Conservation (phyloP, 2,888 invertebrate genomes). For the Papilio protenor region DNA sequence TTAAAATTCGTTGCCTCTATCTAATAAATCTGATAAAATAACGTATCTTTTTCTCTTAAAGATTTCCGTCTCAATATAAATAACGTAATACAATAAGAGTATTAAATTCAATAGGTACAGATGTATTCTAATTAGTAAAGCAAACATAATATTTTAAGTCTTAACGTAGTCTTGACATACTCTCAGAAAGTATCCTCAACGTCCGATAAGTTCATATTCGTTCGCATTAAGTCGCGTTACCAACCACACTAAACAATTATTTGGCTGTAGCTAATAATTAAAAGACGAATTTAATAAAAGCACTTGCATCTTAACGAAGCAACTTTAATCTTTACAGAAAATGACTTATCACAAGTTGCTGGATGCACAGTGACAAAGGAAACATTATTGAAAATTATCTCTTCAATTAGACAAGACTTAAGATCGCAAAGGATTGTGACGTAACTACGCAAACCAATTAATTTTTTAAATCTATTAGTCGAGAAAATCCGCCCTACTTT, state of each 20-base stretch:
- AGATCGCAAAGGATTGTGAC: slow-evolving; percentile 1
- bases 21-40: not conserved
- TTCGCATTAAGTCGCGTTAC: too few relatives aligned
- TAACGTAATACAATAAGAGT: too few relatives aligned
- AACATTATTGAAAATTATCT: slow-evolving; percentile 3
- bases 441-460: slow-evolving; percentile 11
- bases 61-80: too few relatives aligned
- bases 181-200: too few relatives aligned
- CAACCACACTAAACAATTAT: too few relatives aligned
- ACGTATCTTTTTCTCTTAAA: not conserved
- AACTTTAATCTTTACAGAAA: not conserved
- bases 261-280: not conserved
- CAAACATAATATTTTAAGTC: too few relatives aligned
- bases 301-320: not conserved
- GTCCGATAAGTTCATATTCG: too few relatives aligned
- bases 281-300: not conserved
- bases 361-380: not conserved
- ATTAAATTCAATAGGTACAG: too few relatives aligned
- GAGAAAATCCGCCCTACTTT: slow-evolving; percentile 11
- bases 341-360: not conserved
- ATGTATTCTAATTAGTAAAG: too few relatives aligned
- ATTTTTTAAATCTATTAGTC: slow-evolving; percentile 5
- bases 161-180: not conserved
- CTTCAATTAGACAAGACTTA: not conserved
- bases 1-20: not conserved